Base-by-base conservation (phyloP, 2,888 invertebrate genomes). In the Zaprionus obscuricornis region DNA sequence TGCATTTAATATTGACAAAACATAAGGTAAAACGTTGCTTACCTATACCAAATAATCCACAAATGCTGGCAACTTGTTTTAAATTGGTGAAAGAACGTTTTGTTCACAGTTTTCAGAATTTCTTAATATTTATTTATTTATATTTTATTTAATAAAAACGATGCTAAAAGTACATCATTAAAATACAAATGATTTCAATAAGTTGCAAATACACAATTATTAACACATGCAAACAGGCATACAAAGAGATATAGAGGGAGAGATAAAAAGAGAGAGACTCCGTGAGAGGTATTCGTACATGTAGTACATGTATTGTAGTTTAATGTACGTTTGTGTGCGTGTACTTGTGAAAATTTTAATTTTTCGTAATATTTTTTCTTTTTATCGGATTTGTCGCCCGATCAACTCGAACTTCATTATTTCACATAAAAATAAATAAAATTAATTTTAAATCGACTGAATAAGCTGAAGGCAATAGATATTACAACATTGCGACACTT, bases 281-380 rank as follows among this genome's bases (percentile, higher is more conserved):
- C 8, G 26, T 24, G n/a, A n/a, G n/a, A n/a, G n/a, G 13, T 22
- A 52, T 11, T 16, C 24, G 20, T 34, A n/a, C 46, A 10, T 52
- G 34, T 63, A 51, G 46, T 50, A 39, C 52, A 40, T 46, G 49
- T 33, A 31, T 50, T 69, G 45, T 52, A 69, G 36, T 49, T 63
- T 45, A 16, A 22, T 58, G 59, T 29, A 29, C n/a, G n/a, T 37
- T 17, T 64, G 66, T 69, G 54, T 59, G 54, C 46, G 63, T 75
- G 69, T 62, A 59, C 54, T 65, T 79, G 81, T 81, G 64, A 64
- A 82, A 67, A 73, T 63, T 55, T 58, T 20, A 45, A 49, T 33
- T 31, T 26, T 39, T 47, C 52, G 37, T 29, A 14, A 18, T 43
- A 3, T 31, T 22, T 29, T 27, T 14, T 40, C 7, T 34, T 46